Evolutionary conservation across 2,797 vertebrate species (phyloP).

Genomic region (Balearica regulorum): DNA sequence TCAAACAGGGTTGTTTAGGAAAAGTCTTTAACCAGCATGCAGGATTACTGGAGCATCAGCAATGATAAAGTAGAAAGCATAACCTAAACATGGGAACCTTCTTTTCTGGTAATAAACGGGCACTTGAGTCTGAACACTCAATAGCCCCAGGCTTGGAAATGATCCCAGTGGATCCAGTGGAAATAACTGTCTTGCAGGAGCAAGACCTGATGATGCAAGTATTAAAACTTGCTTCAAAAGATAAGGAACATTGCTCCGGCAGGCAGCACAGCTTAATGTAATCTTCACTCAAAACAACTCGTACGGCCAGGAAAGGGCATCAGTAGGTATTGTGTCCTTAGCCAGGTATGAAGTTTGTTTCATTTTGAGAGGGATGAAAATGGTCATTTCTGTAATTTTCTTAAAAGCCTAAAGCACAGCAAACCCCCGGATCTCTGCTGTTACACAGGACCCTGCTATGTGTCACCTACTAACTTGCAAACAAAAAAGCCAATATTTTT

Average conservation of each 20-base stretch:
- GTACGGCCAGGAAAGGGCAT: neutral
- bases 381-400: neutral
- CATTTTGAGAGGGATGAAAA: neutral
- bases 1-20: neutral
- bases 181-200: neutral
- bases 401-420: neutral
- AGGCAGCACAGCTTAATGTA: neutral
- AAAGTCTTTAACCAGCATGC: neutral
- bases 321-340: neutral
- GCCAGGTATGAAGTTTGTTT: neutral
- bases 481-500: neutral
- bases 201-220: neutral
- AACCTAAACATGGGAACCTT: neutral
- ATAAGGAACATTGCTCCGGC: neutral
- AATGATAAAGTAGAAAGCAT: neutral
- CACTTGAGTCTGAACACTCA: neutral
- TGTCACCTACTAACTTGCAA: neutral
- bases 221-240: too few species aligned
- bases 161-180: neutral
- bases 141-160: neutral
- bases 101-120: neutral
- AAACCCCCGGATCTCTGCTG: neutral
- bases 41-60: neutral
- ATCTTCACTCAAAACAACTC: neutral
- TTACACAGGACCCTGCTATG: fast-evolving